These are phyloP conservation scores for Aspiorhynchus laticeps DNA, from an alignment of 2,113 vertebrate species.

Conservation along the genomic window DNA sequence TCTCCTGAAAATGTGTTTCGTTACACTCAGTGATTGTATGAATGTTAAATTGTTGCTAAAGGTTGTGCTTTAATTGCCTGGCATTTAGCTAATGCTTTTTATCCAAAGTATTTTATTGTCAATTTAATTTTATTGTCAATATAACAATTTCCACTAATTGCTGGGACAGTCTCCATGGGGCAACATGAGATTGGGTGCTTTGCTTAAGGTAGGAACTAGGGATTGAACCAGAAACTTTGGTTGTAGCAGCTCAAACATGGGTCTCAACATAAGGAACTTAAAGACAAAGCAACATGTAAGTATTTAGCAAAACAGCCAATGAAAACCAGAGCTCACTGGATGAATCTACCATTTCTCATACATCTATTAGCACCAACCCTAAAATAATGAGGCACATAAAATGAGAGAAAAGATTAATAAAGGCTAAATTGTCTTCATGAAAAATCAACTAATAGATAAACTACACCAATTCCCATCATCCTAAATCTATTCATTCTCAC, in stretches of 20 bases:
- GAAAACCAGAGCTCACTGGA: neutral
- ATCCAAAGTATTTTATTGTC: neutral
- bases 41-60: neutral
- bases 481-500: neutral
- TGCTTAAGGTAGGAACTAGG: neutral
- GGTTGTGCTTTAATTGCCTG: conserved; percentile 18
- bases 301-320: neutral
- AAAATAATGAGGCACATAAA: neutral
- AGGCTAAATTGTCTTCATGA: neutral
- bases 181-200: too few relatives aligned
- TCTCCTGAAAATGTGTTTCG: neutral
- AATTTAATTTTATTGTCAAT: too few relatives aligned
- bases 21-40: neutral
- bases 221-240: neutral
- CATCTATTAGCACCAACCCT: neutral
- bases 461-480: neutral
- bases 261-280: neutral
- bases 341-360: neutral
- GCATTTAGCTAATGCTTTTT: conserved; percentile 6
- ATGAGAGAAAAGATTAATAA: neutral
- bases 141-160: conserved; percentile 23
- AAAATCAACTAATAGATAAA: neutral
- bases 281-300: neutral
- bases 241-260: neutral
- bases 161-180: neutral